Evolutionary conservation across 2,797 vertebrate genomes (phyloP).

Genomic region (Toxotes lorentzi): DNA sequence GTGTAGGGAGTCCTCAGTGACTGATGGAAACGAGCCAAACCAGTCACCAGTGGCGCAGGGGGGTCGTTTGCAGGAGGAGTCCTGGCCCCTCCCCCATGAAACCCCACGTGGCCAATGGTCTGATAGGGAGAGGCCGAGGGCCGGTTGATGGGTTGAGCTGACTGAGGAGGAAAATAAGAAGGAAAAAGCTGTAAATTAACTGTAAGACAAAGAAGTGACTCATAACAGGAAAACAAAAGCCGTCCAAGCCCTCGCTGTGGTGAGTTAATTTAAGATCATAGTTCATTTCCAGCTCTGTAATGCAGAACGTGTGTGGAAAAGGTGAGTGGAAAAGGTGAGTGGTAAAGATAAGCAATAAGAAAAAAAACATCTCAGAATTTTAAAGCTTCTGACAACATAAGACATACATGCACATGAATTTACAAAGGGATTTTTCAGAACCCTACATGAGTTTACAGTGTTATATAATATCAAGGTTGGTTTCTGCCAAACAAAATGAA

Average conservation of each 20-base stretch:
- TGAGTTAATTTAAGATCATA: neutral
- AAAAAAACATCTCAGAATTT: neutral
- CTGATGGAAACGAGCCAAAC: conserved; percentile 92
- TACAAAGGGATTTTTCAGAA: neutral
- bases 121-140: conserved; percentile 79
- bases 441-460: neutral
- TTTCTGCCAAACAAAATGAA: neutral
- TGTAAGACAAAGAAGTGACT: conserved; percentile 8
- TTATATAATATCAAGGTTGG: neutral
- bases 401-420: neutral
- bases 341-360: neutral
- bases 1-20: conserved; percentile 91
- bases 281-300: neutral
- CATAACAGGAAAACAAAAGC: neutral
- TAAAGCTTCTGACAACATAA: neutral
- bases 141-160: conserved; percentile 71
- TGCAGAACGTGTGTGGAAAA: neutral
- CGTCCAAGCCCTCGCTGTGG: accelerated
- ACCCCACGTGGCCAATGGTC: conserved; percentile 74
- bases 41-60: conserved; percentile 83
- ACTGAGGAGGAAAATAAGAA: conserved; percentile 48
- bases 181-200: neutral
- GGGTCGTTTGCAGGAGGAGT: conserved; percentile 62
- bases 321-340: neutral
- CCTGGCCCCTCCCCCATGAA: conserved; percentile 56